These are phyloP conservation scores for Cromileptes altivelis DNA, from an alignment of 2,113 vertebrate species.

Conservation along the genomic window DNA sequence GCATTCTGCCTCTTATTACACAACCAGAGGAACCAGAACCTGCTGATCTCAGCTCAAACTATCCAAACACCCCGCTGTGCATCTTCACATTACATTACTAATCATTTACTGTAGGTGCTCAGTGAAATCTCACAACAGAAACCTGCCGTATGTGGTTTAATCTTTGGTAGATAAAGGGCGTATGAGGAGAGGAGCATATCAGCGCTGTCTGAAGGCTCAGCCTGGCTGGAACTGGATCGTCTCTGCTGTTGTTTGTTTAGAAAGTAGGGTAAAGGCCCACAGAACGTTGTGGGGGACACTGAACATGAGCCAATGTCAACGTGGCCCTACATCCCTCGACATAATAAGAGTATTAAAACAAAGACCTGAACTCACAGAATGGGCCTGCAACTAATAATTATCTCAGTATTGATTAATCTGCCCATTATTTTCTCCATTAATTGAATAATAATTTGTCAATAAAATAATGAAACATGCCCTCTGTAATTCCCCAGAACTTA, in stretches of 20 bases:
- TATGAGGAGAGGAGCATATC: neutral
- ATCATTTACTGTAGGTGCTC: conserved; percentile 24
- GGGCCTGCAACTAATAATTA: neutral
- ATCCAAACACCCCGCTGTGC: conserved; percentile 16
- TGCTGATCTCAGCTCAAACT: conserved; percentile 43
- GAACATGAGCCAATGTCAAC: conserved; percentile 6
- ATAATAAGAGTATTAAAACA: neutral
- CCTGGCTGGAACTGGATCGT: conserved; percentile 52
- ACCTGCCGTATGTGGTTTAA: neutral
- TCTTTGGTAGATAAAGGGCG: conserved; percentile 8
- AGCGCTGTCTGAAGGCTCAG: neutral
- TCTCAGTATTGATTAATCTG: neutral
- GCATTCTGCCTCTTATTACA: conserved; percentile 24
- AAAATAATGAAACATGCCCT: neutral
- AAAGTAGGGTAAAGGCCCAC: conserved; percentile 54
- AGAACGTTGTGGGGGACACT: neutral
- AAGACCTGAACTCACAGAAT: neutral
- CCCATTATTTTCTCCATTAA: too few species aligned
- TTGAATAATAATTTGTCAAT: neutral
- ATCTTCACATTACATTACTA: conserved; percentile 16
- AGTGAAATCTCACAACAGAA: conserved; percentile 19
- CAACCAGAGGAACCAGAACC: conserved; percentile 33
- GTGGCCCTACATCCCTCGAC: neutral
- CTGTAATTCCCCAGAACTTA: neutral
- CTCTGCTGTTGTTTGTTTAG: conserved; percentile 53